phyloP scores from a whole-genome alignment of 2,888 invertebrate species.

The Caenorhabditis imperialis region DNA sequence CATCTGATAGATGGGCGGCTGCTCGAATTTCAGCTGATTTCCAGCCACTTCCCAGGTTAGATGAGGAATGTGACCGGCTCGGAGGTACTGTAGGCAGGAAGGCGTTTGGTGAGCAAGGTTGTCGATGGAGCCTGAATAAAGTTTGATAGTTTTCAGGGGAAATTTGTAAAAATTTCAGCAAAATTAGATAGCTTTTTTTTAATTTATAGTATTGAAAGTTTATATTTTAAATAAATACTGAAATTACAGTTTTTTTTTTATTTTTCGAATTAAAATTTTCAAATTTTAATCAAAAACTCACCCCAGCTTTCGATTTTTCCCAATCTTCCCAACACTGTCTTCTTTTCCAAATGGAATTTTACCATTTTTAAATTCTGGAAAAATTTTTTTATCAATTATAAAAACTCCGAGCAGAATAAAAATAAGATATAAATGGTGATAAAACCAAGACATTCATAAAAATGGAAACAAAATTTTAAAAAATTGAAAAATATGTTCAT shows the following conservation, averaged over 20 bases:
- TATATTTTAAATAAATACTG: neutral
- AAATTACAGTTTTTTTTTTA: too few species aligned
- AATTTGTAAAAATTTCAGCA: too few species aligned
- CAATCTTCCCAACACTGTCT: constrained; percentile 56
- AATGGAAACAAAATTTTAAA: too few species aligned
- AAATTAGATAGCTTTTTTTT: too few species aligned
- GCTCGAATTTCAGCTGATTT: constrained; percentile 57
- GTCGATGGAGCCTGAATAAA: constrained; percentile 31
- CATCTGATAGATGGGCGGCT: constrained; percentile 71
- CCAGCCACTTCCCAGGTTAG: constrained; percentile 72
- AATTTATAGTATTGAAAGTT: too few species aligned
- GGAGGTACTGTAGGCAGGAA: constrained; percentile 70
- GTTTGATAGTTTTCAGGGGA: too few species aligned
- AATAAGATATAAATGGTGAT: neutral
- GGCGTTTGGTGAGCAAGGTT: constrained; percentile 67
- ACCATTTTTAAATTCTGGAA: constrained; percentile 56
- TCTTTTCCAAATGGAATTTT: constrained; percentile 62
- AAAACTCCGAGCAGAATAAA: neutral
- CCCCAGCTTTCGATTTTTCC: constrained; percentile 60
- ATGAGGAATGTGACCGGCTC: constrained; percentile 74
- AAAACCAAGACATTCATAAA: neutral
- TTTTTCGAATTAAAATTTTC: neutral
- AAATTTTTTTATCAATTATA: neutral
- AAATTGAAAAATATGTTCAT: too few species aligned
- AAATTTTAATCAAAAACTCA: constrained; percentile 13